These are phyloP conservation scores for Myotis lucifugus DNA, from an alignment of 2,113 vertebrate genomes.

Conservation along the genomic window DNA sequence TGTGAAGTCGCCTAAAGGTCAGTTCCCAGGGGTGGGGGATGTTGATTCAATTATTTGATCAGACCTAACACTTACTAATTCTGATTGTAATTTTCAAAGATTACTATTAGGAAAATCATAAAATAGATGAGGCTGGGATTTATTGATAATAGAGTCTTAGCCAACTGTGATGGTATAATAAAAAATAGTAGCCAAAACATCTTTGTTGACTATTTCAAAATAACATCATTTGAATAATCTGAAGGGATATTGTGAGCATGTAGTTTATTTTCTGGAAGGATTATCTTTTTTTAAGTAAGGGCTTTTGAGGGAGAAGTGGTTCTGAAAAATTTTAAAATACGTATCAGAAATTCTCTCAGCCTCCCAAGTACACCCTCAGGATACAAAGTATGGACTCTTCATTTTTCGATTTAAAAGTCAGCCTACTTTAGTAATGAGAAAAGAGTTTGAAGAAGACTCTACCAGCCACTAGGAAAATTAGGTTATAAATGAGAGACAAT, in stretches of 20 bases:
- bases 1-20: too few relatives aligned
- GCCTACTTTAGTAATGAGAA: neutral
- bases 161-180: neutral
- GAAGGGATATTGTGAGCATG: neutral
- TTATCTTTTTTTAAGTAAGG: conserved; percentile 11
- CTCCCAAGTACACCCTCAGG: neutral
- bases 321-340: neutral
- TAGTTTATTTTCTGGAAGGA: neutral
- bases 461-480: neutral
- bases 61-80: neutral
- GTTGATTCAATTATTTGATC: too few relatives aligned
- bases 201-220: conserved; percentile 7
- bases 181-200: neutral
- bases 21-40: too few relatives aligned
- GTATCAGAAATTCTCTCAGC: neutral
- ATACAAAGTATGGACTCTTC: neutral
- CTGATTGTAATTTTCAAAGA: neutral
- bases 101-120: neutral
- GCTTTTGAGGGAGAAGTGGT: neutral
- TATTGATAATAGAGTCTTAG: neutral
- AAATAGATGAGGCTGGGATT: neutral
- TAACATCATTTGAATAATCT: neutral
- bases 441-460: conserved; percentile 15
- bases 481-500: neutral
- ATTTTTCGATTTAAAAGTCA: neutral